Evolutionary conservation across 1,140 invertebrate genomes (phyloP), one percentile per base, ranked within the genome.

Genomic region (Bombyx mandarina): DNA sequence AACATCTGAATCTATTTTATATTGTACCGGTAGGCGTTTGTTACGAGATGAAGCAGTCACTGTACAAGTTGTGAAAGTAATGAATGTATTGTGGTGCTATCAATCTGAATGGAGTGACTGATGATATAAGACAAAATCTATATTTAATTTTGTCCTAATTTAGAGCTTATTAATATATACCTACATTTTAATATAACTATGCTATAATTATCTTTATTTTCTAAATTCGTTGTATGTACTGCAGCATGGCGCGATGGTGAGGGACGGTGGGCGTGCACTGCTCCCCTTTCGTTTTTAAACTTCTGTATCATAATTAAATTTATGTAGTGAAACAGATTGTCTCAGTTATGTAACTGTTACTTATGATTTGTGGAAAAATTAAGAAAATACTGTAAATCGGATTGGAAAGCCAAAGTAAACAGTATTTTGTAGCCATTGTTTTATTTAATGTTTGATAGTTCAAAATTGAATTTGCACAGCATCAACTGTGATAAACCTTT

Each of bases 81-180:
- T 69, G 54, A 35, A 35, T 51, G 50, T 79, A 79, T 73, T 69
- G 81, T 82, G 83, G 83, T 86, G 83, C 83, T 86, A 86, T 75
- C 78, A 66, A 35, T 35, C 26, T 35, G 69, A 73, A 62, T 76
- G 55, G 69, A 73, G 77, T 80, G 81, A 77, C 77, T 80, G 81
- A 67, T 65, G 66, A 66, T 64, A 58, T 66, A 69, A 73, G 69
- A 79, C 67, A 71, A 78, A 79, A 79, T 71, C 67, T 79, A 66
- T 80, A 77, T 82, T 80, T 79, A 67, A 73, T 81, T 80, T 81
- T 80, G 79, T 80, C 75, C 73, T 81, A 69, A 75, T 80, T 86
- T 86, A 86, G 83, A 86, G 83, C 83, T 86, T 86, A 86, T 78
- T 83, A 82, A 83, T 84, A 82, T 82, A 83, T 83, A 77, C 44